Percentiles rank a stretch among this genome's conserved stretches.
phyloP scores from a whole-genome alignment of 1,140 invertebrate species.

The Drosophila elegans region DNA sequence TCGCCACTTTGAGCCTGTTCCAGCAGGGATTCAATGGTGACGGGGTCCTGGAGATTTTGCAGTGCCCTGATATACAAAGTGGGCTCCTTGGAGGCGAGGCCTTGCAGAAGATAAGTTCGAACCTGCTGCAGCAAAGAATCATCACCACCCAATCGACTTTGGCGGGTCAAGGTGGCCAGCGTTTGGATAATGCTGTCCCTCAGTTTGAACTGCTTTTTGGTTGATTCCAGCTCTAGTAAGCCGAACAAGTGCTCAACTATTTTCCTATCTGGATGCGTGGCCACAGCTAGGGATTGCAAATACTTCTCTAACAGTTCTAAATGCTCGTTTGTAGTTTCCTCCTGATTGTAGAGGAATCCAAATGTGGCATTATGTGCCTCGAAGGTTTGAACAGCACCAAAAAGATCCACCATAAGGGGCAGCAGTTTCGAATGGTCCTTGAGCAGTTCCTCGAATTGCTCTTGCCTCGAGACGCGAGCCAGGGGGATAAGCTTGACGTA shows the following conservation, averaged over 20 bases:
- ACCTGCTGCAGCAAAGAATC: conserved; percentile 62
- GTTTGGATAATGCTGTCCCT: conserved; percentile 88
- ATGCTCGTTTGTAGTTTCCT: conserved; percentile 86
- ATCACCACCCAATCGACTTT: conserved; percentile 64
- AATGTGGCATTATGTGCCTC: conserved; percentile 89
- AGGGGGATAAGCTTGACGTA: conserved; percentile 88
- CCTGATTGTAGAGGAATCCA: conserved; percentile 87
- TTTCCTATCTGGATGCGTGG: conserved; percentile 86
- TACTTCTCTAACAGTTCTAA: conserved; percentile 89
- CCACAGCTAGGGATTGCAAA: conserved; percentile 89
- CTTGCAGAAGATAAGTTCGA: conserved; percentile 44
- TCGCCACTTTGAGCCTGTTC: conserved; percentile 85
- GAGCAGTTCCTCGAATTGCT: conserved; percentile 88
- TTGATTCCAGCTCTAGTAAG: conserved; percentile 81
- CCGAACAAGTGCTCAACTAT: conserved; percentile 87
- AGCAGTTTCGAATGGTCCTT: conserved; percentile 86
- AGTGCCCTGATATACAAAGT: conserved; percentile 88
- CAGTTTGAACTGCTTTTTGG: conserved; percentile 86
- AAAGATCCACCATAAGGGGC: conserved; percentile 89
- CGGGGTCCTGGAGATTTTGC: conserved; percentile 88
- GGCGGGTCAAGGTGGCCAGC: conserved; percentile 87
- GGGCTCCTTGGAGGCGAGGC: conserved; percentile 63
- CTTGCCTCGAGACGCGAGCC: conserved; percentile 86
- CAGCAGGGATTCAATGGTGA: conserved; percentile 87
- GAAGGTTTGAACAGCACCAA: conserved; percentile 89